phyloP scores from a whole-genome alignment of 2,113 vertebrate genomes.

The Sinocyclocheilus grahami region DNA sequence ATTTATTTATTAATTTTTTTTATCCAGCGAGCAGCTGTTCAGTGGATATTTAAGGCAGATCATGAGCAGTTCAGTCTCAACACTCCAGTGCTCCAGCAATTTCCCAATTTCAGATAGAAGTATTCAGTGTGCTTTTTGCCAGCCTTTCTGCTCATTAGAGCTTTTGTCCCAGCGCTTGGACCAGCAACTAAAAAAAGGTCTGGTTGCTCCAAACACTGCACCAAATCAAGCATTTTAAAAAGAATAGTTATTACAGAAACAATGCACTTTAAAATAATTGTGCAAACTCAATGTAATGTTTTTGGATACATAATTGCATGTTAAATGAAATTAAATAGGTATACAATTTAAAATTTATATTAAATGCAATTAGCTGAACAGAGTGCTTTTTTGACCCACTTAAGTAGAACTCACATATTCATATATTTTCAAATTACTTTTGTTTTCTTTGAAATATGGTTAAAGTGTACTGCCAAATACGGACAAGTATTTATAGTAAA shows the following conservation, averaged over 20 bases:
- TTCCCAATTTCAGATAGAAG: not conserved
- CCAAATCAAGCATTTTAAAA: not conserved
- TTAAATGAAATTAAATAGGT: not conserved
- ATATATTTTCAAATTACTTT: no score
- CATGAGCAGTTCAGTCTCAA: not conserved
- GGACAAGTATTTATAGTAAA: not conserved
- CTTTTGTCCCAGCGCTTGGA: not conserved
- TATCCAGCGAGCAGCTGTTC: not conserved
- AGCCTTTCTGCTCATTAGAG: slow-evolving; percentile 6
- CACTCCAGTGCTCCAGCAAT: not conserved
- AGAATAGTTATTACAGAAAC: not conserved
- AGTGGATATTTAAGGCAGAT: slow-evolving; percentile 9
- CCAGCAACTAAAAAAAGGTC: slow-evolving; percentile 14
- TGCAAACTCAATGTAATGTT: not conserved
- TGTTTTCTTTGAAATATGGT: no score
- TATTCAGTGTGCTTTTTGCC: not conserved
- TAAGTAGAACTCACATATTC: no score
- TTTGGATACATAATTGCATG: not conserved
- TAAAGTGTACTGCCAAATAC: no score
- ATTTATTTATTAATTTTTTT: not conserved
- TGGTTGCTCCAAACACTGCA: not conserved
- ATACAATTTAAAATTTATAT: not conserved
- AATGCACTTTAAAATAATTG: not conserved
- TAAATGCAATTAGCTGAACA: not conserved
- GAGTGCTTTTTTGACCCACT: not conserved